Conservation (phyloP, 2,113 vertebrate genomes). For the Cinclus mexicanus region DNA sequence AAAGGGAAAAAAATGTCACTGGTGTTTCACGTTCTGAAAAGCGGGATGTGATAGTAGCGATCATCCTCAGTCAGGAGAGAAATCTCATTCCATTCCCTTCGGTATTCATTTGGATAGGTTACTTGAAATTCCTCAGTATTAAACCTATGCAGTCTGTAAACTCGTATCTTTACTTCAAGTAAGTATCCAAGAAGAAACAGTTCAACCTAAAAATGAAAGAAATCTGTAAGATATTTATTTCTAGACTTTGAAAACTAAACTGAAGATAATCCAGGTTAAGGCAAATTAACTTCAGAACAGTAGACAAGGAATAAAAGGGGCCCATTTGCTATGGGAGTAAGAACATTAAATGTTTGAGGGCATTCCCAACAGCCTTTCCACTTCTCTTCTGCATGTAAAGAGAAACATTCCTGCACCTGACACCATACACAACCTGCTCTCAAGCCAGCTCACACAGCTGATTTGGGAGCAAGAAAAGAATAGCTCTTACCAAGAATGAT, state of each 20-base stretch:
- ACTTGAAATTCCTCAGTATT: slow-evolving; percentile 77
- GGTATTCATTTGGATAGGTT: slow-evolving; percentile 69
- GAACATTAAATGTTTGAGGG: not conserved
- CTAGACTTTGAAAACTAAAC: not conserved
- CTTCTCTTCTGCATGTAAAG: not conserved
- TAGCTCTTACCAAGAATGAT: not conserved
- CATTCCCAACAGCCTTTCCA: not conserved
- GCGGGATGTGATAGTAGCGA: slow-evolving; percentile 75
- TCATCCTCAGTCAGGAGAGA: slow-evolving; percentile 79
- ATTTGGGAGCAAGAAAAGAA: not conserved
- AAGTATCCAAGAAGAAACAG: slow-evolving; percentile 78
- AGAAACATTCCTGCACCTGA: not conserved
- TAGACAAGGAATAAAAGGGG: not conserved
- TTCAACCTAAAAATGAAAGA: slow-evolving; percentile 72
- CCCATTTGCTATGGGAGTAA: not conserved
- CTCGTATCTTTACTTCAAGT: slow-evolving; percentile 78
- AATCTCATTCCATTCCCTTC: slow-evolving; percentile 79
- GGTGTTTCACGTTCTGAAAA: slow-evolving; percentile 56
- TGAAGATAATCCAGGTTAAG: not conserved
- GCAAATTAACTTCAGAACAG: not conserved
- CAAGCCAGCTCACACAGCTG: not conserved
- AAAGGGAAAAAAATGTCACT: not conserved
- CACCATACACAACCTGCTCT: not conserved
- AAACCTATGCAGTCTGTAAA: slow-evolving; percentile 78
- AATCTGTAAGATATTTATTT: not conserved